Conservation (phyloP, 2,113 vertebrate species). For the Struthidea cinerea region DNA sequence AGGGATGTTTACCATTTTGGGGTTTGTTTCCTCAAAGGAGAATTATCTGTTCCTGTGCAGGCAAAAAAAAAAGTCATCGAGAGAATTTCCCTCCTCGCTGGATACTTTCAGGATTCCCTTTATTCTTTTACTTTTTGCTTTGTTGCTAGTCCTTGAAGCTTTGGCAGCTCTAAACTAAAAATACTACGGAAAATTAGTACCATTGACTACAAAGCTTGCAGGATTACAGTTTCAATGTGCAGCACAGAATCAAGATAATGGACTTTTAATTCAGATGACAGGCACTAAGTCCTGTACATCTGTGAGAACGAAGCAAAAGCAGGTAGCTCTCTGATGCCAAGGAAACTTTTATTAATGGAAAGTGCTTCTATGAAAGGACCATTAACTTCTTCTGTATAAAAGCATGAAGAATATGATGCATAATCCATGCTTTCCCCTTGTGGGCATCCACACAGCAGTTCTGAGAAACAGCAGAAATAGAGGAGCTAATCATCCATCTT, state of each 20-base stretch:
- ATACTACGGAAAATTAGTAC: background rate
- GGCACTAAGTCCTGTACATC: background rate
- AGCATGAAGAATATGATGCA: background rate
- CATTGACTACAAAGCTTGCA: background rate
- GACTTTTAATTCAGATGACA: slow-evolving; percentile 27
- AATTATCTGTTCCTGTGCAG: background rate
- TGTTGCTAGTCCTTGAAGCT: background rate
- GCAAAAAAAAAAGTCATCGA: background rate
- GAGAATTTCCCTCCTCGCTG: background rate
- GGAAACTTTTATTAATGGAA: slow-evolving; percentile 2
- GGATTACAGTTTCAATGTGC: background rate
- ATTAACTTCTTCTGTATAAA: background rate
- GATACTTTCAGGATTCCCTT: background rate
- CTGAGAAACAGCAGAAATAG: background rate
- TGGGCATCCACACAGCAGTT: background rate
- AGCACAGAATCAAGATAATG: background rate
- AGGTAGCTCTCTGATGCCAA: background rate
- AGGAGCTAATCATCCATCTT: slow-evolving; percentile 31
- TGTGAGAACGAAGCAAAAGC: background rate
- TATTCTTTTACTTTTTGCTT: background rate
- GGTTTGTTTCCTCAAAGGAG: background rate
- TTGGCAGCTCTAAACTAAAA: background rate
- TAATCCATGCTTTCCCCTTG: slow-evolving; percentile 6
- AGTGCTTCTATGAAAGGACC: background rate
- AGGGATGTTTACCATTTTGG: background rate